Evolutionary conservation across 2,113 vertebrate genomes (phyloP).

Genomic region (Nipponia nippon): DNA sequence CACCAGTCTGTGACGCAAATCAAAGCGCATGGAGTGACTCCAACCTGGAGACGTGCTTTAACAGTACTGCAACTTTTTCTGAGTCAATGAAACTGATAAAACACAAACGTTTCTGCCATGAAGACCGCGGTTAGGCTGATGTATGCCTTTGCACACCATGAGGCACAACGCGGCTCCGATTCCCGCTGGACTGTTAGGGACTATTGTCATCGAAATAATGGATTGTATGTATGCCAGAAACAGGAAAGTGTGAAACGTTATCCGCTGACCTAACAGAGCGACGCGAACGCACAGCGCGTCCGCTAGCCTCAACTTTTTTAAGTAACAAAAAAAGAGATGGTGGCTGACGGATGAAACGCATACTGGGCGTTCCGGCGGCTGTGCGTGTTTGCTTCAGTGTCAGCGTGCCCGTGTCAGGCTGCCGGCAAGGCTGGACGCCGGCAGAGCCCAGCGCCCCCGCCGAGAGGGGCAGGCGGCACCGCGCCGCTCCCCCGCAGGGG

Average conservation of each 20-base stretch:
- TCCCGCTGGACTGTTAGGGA: background rate
- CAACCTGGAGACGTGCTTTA: background rate
- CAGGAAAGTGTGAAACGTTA: fast-evolving
- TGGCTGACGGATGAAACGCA: background rate
- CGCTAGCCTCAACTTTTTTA: fast-evolving
- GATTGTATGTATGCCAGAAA: fast-evolving
- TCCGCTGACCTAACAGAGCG: fast-evolving
- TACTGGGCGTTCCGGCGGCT: fast-evolving
- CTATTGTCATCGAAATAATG: fast-evolving
- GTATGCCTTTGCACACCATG: background rate
- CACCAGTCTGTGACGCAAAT: background rate
- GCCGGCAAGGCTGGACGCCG: fast-evolving
- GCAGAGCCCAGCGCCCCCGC: background rate
- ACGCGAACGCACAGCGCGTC: fast-evolving
- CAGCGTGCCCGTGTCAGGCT: fast-evolving
- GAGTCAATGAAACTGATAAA: background rate
- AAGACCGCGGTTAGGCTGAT: fast-evolving
- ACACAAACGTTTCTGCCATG: background rate
- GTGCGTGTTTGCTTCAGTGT: fast-evolving
- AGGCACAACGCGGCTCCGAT: fast-evolving
- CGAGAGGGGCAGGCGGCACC: too few species aligned
- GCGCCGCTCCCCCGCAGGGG: background rate
- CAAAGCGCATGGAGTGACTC: background rate
- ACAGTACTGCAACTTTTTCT: background rate
- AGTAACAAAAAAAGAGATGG: background rate